Conservation (phyloP, 2,113 vertebrate species). For the Bucco capensis region DNA sequence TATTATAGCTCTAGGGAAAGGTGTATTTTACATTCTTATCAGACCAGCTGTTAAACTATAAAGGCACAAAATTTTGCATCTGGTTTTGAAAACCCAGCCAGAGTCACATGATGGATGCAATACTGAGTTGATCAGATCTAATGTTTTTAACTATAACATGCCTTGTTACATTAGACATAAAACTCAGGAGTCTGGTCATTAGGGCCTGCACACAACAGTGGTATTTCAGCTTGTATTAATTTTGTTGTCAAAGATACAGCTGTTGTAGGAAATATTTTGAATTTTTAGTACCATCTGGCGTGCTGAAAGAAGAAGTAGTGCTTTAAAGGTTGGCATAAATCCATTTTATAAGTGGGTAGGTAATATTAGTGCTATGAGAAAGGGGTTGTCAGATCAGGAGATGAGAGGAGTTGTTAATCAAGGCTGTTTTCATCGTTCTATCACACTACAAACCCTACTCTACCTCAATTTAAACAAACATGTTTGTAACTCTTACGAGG, state of each 20-base stretch:
- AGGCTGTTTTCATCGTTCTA: conserved; percentile 43
- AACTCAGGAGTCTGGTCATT: conserved; percentile 61
- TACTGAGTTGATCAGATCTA: conserved; percentile 17
- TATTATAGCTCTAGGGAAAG: conserved; percentile 70
- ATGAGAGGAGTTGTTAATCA: conserved; percentile 53
- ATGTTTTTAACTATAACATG: conserved; percentile 14
- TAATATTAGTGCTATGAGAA: conserved; percentile 65
- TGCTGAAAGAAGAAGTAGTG: conserved; percentile 68
- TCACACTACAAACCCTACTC: not conserved
- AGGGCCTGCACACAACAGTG: conserved; percentile 23
- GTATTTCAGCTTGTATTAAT: conserved; percentile 71
- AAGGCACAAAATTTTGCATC: conserved; percentile 18
- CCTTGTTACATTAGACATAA: conserved; percentile 58
- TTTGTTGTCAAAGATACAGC: conserved; percentile 84
- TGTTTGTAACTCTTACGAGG: not conserved
- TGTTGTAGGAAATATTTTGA: conserved; percentile 78
- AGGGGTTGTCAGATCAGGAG: conserved; percentile 35
- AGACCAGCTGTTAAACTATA: conserved; percentile 62
- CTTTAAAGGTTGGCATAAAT: conserved; percentile 66
- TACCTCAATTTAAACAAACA: conserved; percentile 46
- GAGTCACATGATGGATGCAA: conserved; percentile 26
- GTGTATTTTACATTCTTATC: conserved; percentile 66
- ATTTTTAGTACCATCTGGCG: conserved; percentile 82
- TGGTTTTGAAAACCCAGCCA: conserved; percentile 25
- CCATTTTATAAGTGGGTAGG: conserved; percentile 70